A percentile compares a stretch with the other conserved stretches of the same genome.
phyloP scores from a whole-genome alignment of 2,113 vertebrate species.

The Dasyurus viverrinus region DNA sequence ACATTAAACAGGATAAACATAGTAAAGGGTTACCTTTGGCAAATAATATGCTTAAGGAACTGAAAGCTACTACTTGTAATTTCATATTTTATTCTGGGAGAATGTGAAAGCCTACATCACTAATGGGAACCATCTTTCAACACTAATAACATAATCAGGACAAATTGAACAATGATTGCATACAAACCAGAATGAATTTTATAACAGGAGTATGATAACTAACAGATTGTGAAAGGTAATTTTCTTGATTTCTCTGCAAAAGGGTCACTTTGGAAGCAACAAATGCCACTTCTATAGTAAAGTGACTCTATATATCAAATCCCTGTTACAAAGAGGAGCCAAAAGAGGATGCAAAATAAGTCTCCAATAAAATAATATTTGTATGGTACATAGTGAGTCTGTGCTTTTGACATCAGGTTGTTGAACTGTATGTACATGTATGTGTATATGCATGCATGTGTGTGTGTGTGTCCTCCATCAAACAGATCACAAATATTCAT shows the following conservation, averaged over 20 bases:
- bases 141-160: slow-evolving; percentile 72
- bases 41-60: slow-evolving; percentile 45
- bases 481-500: not conserved
- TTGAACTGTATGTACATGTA: not conserved
- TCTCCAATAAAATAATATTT: not conserved
- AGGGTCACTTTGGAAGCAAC: slow-evolving; percentile 63
- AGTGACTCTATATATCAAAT: slow-evolving; percentile 46
- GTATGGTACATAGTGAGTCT: not conserved
- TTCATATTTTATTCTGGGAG: slow-evolving; percentile 59
- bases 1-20: not conserved
- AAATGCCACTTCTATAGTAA: slow-evolving; percentile 72
- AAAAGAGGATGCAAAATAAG: not conserved
- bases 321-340: slow-evolving; percentile 19
- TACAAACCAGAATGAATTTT: slow-evolving; percentile 55
- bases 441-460: not conserved
- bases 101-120: slow-evolving; percentile 54
- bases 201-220: slow-evolving; percentile 41
- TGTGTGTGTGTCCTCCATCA: not conserved
- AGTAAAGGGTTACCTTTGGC: slow-evolving; percentile 37
- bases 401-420: not conserved
- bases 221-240: slow-evolving; percentile 67
- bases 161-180: slow-evolving; percentile 72
- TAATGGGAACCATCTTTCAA: slow-evolving; percentile 75
- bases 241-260: slow-evolving; percentile 53
- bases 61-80: slow-evolving; percentile 59